Evolutionary conservation across 1,140 invertebrate species (phyloP).

Genomic region (Habropoda laboriosa): DNA sequence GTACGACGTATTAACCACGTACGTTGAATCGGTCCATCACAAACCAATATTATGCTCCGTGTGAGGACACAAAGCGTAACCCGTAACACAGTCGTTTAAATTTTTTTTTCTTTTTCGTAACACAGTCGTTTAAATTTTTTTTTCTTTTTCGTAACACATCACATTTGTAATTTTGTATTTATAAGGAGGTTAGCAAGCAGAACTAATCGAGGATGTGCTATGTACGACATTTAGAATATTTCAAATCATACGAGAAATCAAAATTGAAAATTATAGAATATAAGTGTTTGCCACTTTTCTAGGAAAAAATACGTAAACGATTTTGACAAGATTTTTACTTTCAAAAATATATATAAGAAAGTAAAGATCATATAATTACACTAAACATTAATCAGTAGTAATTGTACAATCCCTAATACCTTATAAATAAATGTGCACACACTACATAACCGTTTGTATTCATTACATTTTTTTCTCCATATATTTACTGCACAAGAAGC

Average conservation of each 20-base stretch:
- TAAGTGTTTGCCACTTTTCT: background rate
- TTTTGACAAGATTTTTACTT: constrained; percentile 46
- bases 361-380: constrained; percentile 48
- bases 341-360: constrained; percentile 36
- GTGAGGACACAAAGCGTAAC: no score
- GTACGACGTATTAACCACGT: no score
- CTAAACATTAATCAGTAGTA: constrained; percentile 34
- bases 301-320: constrained; percentile 8
- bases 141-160: constrained; percentile 6
- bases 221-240: background rate
- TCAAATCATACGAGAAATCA: background rate
- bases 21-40: no score
- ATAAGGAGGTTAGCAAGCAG: no score
- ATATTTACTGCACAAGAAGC: constrained; percentile 19
- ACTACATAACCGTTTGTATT: constrained; percentile 8
- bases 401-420: constrained; percentile 48
- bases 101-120: no score
- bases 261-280: constrained; percentile 21
- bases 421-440: constrained; percentile 45
- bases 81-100: no score
- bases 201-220: background rate
- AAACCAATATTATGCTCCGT: no score
- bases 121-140: no score
- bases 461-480: constrained; percentile 5
- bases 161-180: background rate